Percentiles rank a stretch among this genome's conserved stretches.
These are phyloP conservation scores for Pangasius larnaudii DNA, from an alignment of 2,797 vertebrate species.

Conservation along the genomic window DNA sequence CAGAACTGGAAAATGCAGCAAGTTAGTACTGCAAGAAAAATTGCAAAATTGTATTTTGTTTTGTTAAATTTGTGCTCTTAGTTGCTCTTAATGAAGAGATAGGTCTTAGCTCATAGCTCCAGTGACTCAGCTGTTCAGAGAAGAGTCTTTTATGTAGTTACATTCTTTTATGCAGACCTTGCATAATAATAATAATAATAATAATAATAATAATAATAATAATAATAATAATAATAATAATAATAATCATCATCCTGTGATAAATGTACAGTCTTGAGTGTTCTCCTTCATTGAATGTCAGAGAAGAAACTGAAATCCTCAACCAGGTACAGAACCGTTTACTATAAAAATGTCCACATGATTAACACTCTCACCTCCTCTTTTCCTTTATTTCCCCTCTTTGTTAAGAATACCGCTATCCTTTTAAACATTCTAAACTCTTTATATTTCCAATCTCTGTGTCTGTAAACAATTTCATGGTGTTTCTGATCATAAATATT, in stretches of 20 bases:
- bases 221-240: background rate
- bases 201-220: background rate
- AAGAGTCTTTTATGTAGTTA: background rate
- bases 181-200: background rate
- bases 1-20: background rate
- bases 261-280: background rate
- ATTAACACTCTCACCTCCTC: background rate
- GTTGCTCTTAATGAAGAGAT: background rate
- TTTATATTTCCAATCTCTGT: constrained; percentile 59
- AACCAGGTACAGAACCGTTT: background rate
- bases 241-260: background rate
- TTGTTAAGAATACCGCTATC: constrained; percentile 32
- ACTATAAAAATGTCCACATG: background rate
- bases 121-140: background rate
- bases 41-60: background rate
- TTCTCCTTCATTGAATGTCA: background rate
- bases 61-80: background rate
- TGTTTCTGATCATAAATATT: constrained; percentile 64
- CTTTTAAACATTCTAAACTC: constrained; percentile 30
- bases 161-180: background rate
- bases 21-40: background rate
- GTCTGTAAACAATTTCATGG: constrained; percentile 64
- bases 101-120: background rate
- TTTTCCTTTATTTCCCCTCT: background rate
- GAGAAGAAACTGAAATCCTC: background rate